Evolutionary conservation across 2,797 vertebrate species (phyloP).

Genomic region (Pangasius mekongensis): DNA sequence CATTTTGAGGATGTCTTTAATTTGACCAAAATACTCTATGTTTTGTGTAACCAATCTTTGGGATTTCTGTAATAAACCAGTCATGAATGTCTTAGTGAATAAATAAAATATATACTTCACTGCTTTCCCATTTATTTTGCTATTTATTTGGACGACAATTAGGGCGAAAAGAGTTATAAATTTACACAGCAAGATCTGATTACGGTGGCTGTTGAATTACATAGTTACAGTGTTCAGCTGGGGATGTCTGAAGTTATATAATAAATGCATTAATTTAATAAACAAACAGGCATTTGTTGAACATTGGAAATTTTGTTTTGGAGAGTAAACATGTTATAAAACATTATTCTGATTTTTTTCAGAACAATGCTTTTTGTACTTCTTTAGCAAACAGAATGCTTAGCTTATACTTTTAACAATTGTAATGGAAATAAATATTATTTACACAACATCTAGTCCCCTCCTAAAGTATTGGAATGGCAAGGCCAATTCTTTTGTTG

Average conservation of each 20-base stretch:
- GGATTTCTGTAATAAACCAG: not conserved
- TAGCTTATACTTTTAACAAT: not conserved
- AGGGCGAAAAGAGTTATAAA: not conserved
- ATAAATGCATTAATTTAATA: not conserved
- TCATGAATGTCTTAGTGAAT: not conserved
- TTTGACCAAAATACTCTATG: not conserved
- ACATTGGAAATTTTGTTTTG: not conserved
- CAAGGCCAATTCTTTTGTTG: too few species aligned
- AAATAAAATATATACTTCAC: not conserved
- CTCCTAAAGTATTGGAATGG: not conserved
- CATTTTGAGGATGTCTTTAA: not conserved
- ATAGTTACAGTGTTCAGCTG: not conserved
- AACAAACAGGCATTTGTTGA: not conserved
- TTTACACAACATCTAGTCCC: not conserved
- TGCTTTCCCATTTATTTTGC: not conserved
- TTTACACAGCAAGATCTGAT: not conserved
- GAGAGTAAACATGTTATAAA: not conserved
- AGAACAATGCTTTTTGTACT: not conserved
- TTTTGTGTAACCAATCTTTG: not conserved
- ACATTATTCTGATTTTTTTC: not conserved
- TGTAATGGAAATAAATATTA: not conserved
- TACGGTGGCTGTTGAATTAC: not conserved
- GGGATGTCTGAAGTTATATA: not conserved
- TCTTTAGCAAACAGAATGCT: not conserved
- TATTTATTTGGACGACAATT: not conserved